Percentiles rank a stretch among this genome's conserved stretches.
Evolutionary conservation across 2,113 vertebrate genomes (phyloP).

Genomic region (Notechis scutatus): DNA sequence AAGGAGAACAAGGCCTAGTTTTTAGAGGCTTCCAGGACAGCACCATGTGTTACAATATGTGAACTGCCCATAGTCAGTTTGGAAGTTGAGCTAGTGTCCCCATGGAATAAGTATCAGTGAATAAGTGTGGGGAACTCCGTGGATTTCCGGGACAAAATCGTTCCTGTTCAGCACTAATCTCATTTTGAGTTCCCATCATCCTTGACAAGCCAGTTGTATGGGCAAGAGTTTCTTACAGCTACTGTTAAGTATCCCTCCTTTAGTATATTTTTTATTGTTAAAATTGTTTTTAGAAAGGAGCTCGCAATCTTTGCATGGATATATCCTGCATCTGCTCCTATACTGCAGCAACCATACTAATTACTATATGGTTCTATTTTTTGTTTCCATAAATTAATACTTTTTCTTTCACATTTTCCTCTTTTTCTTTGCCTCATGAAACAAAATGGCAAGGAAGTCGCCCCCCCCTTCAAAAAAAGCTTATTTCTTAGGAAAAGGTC

Average conservation of each 20-base stretch:
- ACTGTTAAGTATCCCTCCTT: background rate
- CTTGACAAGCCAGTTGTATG: background rate
- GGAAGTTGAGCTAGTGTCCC: background rate
- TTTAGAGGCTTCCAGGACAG: background rate
- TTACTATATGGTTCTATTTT: background rate
- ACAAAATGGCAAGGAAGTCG: background rate
- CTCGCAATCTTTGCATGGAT: background rate
- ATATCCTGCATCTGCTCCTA: background rate
- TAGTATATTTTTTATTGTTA: background rate
- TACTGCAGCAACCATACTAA: background rate
- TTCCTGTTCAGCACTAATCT: background rate
- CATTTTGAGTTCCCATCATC: background rate
- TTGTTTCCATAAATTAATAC: background rate
- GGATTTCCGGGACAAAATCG: background rate
- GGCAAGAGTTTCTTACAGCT: background rate
- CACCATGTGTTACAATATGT: background rate
- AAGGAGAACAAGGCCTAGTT: background rate
- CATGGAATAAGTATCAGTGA: background rate
- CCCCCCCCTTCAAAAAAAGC: background rate
- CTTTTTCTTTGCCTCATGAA: background rate
- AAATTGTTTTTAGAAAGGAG: background rate
- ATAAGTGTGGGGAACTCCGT: background rate
- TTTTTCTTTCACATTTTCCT: background rate
- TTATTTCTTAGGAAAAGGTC: background rate
- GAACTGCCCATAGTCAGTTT: background rate